phyloP scores from a whole-genome alignment of 2,797 vertebrate species.

The Heteromormyrus szaboi region DNA sequence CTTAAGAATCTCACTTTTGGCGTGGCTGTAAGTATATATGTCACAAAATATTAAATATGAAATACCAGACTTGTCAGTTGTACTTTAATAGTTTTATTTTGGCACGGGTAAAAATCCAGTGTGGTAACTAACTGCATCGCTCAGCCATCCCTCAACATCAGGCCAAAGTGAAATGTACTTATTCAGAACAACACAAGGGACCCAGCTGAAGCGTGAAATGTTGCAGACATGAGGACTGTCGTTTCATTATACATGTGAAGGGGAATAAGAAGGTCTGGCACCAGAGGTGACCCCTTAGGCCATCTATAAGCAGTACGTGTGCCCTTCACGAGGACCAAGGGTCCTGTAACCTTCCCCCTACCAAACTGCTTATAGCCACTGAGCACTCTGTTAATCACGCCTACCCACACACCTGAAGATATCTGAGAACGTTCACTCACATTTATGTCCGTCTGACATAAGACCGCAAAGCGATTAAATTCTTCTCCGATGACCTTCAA shows the following conservation, averaged over 20 bases:
- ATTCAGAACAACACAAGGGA: not conserved
- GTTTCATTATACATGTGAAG: not conserved
- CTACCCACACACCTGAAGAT: not conserved
- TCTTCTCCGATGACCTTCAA: not conserved
- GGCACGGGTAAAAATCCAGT: not conserved
- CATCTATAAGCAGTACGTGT: not conserved
- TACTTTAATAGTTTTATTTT: not conserved
- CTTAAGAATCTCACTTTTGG: not conserved
- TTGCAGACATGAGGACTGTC: not conserved
- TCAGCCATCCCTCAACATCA: not conserved
- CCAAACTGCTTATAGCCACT: not conserved
- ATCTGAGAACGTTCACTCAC: not conserved
- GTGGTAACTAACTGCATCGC: not conserved
- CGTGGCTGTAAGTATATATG: not conserved
- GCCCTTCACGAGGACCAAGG: not conserved
- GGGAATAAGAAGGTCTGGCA: not conserved
- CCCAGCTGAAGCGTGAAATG: not conserved
- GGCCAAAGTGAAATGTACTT: not conserved
- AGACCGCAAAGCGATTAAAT: not conserved
- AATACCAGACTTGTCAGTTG: not conserved
- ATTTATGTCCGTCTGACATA: not conserved
- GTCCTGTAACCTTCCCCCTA: not conserved
- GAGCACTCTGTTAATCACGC: not conserved
- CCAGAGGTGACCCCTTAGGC: not conserved
- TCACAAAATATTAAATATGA: not conserved